Base-by-base conservation (phyloP, 2,797 vertebrate genomes). In the Chiroxiphia lanceolata region DNA sequence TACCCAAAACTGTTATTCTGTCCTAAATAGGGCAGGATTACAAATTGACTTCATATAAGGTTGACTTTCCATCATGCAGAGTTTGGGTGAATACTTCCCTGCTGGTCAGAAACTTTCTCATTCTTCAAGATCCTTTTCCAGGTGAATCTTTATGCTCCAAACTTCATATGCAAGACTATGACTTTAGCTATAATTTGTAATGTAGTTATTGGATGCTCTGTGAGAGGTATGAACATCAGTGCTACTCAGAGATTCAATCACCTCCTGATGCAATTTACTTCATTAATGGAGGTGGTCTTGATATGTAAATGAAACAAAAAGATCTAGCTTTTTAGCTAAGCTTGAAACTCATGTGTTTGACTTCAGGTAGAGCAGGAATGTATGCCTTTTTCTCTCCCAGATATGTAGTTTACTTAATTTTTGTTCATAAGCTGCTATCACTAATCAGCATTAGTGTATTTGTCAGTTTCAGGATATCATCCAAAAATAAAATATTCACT, bases 31-130 rank as follows among this genome's bases (percentile, higher is more conserved):
- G 6, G 8, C 69, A 64, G 12, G 10, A 42, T 75, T 78, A 36
- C 11, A 81, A 44, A 33, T 1, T 56, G 40, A 25, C 33, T 57
- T 81, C 42, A 36, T 0, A 7, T 18, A 31, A 65, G 21, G 6
- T 13, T 54, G 26, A 63, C 25, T 70, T 80, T 16, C 21, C 0
- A 0, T 38, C 26, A 7, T n/a, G 40, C 3, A 0, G 56, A 64
- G 14, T 71, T 68, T 68, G 60, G 20, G 6, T 74, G 6, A 83
- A 18, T 42, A 7, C 79, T 95, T 79, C 9, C 15, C n/a, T 74
- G 14, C 4, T 70, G 36, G n/a, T 83, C 29, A 86, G 42, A 77
- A 80, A 27, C 8, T 27, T 79, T 56, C 25, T 85, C 8, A 10
- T 8, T 1, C 57, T 56, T 80, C 53, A 51, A 45, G n/a, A 50